Conservation (phyloP, 1,140 invertebrate species). For the Bombus affinis region DNA sequence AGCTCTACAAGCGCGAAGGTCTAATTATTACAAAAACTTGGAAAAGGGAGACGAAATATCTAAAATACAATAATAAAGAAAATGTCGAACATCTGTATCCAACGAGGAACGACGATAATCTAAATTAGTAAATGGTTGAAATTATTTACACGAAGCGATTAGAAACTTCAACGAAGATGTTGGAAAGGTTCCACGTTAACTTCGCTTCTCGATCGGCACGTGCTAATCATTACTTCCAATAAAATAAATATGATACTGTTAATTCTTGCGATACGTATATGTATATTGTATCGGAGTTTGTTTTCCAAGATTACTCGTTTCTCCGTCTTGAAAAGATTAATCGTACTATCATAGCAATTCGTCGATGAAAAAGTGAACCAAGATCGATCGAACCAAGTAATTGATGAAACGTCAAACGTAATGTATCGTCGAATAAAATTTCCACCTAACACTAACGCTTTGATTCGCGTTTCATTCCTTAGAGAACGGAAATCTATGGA, state of each 20-base stretch:
- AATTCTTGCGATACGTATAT: neutral
- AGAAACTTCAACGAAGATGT: neutral
- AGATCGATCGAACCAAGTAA: slow-evolving; percentile 25
- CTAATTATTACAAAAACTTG: neutral
- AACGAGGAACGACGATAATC: slow-evolving; percentile 9
- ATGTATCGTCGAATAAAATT: slow-evolving; percentile 9
- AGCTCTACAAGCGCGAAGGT: neutral
- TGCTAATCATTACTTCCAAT: neutral
- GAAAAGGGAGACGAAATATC: neutral
- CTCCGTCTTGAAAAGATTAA: slow-evolving; percentile 5
- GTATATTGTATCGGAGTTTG: too few relatives aligned
- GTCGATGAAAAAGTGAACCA: slow-evolving; percentile 23
- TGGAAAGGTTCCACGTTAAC: neutral
- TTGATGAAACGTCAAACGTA: slow-evolving; percentile 23
- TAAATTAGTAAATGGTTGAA: neutral
- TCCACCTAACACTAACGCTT: neutral
- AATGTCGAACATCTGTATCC: neutral
- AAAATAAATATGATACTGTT: neutral
- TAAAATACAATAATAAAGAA: neutral
- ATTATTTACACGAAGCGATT: neutral
- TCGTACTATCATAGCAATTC: neutral
- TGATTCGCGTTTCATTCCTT: neutral
- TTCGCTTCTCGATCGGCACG: neutral
- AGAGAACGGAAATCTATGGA: neutral
- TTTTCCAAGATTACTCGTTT: neutral